A percentile compares a stretch with the other conserved stretches of the same genome.
phyloP scores from a whole-genome alignment of 37 sponge, comb jelly and placozoan genomes.

The Hormiphora californensis region DNA sequence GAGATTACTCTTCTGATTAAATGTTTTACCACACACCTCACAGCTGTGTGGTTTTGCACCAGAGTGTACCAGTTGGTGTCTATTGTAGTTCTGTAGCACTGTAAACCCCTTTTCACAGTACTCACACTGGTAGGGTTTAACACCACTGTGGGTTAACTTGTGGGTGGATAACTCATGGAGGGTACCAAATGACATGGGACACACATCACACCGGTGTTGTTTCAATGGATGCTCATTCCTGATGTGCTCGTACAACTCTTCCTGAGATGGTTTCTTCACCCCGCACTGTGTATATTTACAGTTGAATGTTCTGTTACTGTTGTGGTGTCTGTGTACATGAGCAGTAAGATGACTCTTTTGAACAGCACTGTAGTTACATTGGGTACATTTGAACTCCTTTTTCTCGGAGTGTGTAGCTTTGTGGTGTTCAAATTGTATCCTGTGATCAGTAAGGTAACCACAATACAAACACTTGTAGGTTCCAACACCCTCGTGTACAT shows the following conservation, averaged over 20 bases:
- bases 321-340: neutral
- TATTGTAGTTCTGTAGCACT: neutral
- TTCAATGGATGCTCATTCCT: constrained; percentile 29
- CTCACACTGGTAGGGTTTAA: constrained; percentile 2
- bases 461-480: neutral
- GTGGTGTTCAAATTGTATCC: neutral
- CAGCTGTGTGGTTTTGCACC: constrained; percentile 12
- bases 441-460: neutral
- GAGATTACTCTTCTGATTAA: neutral
- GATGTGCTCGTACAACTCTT: constrained; percentile 45
- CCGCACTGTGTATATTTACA: constrained; percentile 10
- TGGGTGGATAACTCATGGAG: constrained; percentile 6
- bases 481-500: neutral
- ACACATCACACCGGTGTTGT: constrained; percentile 24
- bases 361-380: constrained; percentile 7
- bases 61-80: neutral
- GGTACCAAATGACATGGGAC: constrained; percentile 32
- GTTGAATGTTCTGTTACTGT: constrained; percentile 13
- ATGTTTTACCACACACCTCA: neutral
- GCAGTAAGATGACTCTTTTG: neutral
- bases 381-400: constrained; percentile 3
- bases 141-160: neutral
- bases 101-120: constrained; percentile 17
- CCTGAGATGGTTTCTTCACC: constrained; percentile 9
- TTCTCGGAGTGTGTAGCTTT: neutral